Percentiles rank a stretch among this genome's conserved stretches.
phyloP scores from a whole-genome alignment of 2,113 vertebrate genomes.

The Rhinichthys klamathensis region DNA sequence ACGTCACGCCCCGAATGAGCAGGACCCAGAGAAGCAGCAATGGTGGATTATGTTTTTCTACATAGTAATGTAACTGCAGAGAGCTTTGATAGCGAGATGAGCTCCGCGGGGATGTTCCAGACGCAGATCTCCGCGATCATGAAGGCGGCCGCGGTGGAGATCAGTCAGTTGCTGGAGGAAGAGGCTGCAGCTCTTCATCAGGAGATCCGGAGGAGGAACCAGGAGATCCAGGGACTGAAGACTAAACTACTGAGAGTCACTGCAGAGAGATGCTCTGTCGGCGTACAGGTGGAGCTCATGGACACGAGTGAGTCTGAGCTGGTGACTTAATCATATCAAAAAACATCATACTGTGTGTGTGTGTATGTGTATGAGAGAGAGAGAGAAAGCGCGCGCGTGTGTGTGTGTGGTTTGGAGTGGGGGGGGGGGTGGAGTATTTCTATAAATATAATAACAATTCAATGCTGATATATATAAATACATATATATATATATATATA shows the following conservation, averaged over 20 bases:
- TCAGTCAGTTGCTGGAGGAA: slow-evolving; percentile 54
- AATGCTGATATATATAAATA: too few relatives aligned
- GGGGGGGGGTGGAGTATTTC: too few relatives aligned
- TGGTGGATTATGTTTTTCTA: neutral
- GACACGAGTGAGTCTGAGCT: slow-evolving; percentile 9
- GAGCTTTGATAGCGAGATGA: slow-evolving; percentile 17
- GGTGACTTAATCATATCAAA: too few relatives aligned
- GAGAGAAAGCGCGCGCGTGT: too few relatives aligned
- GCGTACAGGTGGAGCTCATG: slow-evolving; percentile 33
- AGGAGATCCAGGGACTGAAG: slow-evolving; percentile 54
- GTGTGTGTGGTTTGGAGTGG: too few relatives aligned
- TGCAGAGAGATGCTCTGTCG: slow-evolving; percentile 4
- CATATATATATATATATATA: too few relatives aligned
- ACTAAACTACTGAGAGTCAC: slow-evolving; percentile 28
- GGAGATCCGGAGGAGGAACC: slow-evolving; percentile 45
- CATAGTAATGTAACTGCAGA: neutral
- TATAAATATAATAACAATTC: too few relatives aligned
- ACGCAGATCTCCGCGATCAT: slow-evolving; percentile 55
- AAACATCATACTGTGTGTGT: too few relatives aligned
- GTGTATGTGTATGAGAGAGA: too few relatives aligned
- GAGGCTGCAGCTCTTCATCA: slow-evolving; percentile 43
- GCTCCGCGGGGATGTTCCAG: slow-evolving; percentile 33
- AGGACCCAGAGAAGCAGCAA: neutral
- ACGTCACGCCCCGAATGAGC: neutral
- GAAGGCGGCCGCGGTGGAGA: slow-evolving; percentile 58